Percentiles rank a stretch among this genome's conserved stretches.
These are phyloP conservation scores for Calidris pygmaea DNA, from an alignment of 2,113 vertebrate genomes.

Conservation along the genomic window DNA sequence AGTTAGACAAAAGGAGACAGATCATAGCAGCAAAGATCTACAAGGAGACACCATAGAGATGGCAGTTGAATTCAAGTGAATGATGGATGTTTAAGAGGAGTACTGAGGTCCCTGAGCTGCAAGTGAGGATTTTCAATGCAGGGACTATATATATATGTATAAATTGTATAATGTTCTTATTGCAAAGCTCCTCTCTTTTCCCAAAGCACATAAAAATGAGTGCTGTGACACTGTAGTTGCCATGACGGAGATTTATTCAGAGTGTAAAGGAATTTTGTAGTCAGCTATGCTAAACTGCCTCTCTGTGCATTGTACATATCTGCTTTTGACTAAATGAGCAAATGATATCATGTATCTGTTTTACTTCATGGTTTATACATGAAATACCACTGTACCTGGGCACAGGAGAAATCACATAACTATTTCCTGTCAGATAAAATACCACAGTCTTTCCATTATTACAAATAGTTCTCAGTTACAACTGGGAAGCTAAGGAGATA, in stretches of 20 bases:
- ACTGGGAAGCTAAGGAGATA: not conserved
- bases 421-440: not conserved
- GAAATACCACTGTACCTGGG: not conserved
- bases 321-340: not conserved
- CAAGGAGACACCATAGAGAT: not conserved
- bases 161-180: not conserved
- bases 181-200: not conserved
- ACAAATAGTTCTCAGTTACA: not conserved
- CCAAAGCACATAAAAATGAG: not conserved
- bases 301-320: not conserved
- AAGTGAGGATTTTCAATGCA: not conserved
- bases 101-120: not conserved
- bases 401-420: not conserved
- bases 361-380: not conserved
- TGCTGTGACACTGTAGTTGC: not conserved
- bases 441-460: not conserved
- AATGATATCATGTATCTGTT: not conserved
- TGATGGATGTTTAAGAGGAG: not conserved
- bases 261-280: not conserved
- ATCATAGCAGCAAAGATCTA: not conserved
- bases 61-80: not conserved
- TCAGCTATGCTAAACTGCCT: not conserved
- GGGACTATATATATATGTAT: not conserved
- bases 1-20: not conserved
- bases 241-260: not conserved